Percentiles rank a stretch among this genome's conserved stretches.
phyloP scores from a whole-genome alignment of 2,797 vertebrate species.

The Pelochelys cantorii region DNA sequence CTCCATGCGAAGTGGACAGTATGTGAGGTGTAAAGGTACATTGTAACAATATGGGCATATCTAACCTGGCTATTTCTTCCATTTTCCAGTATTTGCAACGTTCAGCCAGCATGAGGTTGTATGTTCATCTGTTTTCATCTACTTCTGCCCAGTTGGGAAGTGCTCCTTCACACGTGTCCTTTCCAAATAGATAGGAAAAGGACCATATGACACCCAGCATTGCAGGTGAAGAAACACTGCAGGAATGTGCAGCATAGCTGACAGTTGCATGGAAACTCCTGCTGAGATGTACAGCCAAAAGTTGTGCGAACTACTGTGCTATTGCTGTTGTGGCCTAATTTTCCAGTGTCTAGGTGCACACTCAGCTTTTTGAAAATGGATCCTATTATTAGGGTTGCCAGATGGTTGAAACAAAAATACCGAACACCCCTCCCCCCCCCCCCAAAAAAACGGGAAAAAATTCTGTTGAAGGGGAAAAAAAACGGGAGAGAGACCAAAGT shows the following conservation, averaged over 20 bases:
- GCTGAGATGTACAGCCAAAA: background rate
- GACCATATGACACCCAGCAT: background rate
- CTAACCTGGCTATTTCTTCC: background rate
- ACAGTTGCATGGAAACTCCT: background rate
- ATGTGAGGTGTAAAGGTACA: background rate
- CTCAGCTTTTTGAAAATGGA: background rate
- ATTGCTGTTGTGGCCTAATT: constrained; percentile 30
- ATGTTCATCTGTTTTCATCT: background rate
- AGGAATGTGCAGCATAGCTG: background rate
- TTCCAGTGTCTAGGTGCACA: constrained; percentile 7
- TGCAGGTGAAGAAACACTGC: background rate
- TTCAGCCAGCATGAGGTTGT: background rate
- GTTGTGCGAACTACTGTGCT: background rate
- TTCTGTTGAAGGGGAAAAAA: too few species aligned
- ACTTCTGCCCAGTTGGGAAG: background rate
- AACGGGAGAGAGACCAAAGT: too few species aligned
- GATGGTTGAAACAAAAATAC: too few species aligned
- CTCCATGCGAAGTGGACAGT: background rate
- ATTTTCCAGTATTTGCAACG: background rate
- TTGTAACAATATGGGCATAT: background rate
- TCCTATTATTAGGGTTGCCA: too few species aligned
- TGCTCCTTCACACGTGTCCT: background rate
- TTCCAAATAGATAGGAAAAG: too few species aligned
- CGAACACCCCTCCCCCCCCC: too few species aligned
- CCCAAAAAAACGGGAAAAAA: too few species aligned